These are phyloP conservation scores for Pogonognathellus flavescens DNA, from an alignment of 1,140 invertebrate species.

Conservation along the genomic window DNA sequence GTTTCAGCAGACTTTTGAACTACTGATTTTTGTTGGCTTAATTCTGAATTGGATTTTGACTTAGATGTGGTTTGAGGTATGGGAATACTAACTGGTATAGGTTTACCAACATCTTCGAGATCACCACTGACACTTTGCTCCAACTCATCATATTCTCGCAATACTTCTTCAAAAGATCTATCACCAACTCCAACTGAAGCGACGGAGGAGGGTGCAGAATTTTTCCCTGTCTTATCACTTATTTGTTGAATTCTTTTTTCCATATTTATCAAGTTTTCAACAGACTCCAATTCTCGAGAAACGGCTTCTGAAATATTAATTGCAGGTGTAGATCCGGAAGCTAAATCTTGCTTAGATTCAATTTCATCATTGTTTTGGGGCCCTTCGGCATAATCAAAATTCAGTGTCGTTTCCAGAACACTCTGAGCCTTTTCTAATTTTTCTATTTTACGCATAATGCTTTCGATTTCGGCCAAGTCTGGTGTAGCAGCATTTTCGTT, in stretches of 20 bases:
- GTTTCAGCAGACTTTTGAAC: not conserved
- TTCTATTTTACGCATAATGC: conserved; percentile 55
- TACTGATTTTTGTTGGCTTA: not conserved
- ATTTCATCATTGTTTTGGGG: no score
- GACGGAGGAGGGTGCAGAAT: not conserved
- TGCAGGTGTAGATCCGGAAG: not conserved
- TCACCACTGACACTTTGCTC: conserved; percentile 41
- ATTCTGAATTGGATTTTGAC: not conserved
- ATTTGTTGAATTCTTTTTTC: not conserved
- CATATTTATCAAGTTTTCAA: conserved; percentile 25
- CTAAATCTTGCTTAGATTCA: not conserved
- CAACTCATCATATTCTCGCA: conserved; percentile 51
- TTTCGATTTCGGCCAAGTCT: conserved; percentile 44
- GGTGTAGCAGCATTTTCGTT: conserved; percentile 1
- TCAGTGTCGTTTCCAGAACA: conserved; percentile 45
- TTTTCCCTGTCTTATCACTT: not conserved
- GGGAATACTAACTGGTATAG: not conserved
- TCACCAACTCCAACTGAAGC: not conserved
- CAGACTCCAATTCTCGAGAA: conserved; percentile 10
- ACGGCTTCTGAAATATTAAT: conserved; percentile 13
- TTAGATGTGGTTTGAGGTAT: not conserved
- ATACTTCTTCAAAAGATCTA: conserved; percentile 50
- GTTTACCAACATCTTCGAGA: conserved; percentile 7
- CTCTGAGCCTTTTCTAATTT: conserved; percentile 51
- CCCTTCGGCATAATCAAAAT: conserved; percentile 9